Conservation (phyloP, 1,140 invertebrate species). For the Stenopsyche tienmushanensis region DNA sequence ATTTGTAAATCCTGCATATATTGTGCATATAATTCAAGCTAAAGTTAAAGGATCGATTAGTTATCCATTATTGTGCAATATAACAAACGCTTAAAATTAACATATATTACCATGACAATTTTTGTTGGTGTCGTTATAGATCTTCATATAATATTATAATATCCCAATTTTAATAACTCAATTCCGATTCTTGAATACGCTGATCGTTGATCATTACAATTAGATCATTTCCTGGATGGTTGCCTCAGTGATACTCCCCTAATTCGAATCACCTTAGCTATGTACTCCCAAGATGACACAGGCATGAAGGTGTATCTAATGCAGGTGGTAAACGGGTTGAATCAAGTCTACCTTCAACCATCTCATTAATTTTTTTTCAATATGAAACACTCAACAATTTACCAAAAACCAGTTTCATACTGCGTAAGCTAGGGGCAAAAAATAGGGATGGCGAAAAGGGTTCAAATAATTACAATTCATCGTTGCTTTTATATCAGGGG, state of each 20-base stretch:
- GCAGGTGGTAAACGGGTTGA: constrained; percentile 26
- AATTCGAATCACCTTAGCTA: constrained; percentile 15
- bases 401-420: constrained; percentile 6
- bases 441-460: not conserved
- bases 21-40: too few species aligned
- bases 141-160: too few species aligned
- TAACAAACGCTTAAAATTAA: too few species aligned
- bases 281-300: constrained; percentile 15
- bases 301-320: not conserved
- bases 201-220: not conserved
- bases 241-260: constrained; percentile 6
- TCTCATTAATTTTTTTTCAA: constrained; percentile 10
- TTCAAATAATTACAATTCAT: not conserved
- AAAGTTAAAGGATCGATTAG: too few species aligned
- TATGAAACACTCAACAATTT: constrained; percentile 2
- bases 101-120: too few species aligned
- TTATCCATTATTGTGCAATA: too few species aligned
- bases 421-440: not conserved
- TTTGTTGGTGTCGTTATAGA: too few species aligned
- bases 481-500: not conserved
- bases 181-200: too few species aligned
- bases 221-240: not conserved
- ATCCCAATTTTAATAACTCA: not conserved
- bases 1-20: too few species aligned
- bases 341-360: constrained; percentile 3